These are phyloP conservation scores for Mesodorylaimus sp. DNA, from an alignment of 2,888 invertebrate genomes.

Conservation along the genomic window DNA sequence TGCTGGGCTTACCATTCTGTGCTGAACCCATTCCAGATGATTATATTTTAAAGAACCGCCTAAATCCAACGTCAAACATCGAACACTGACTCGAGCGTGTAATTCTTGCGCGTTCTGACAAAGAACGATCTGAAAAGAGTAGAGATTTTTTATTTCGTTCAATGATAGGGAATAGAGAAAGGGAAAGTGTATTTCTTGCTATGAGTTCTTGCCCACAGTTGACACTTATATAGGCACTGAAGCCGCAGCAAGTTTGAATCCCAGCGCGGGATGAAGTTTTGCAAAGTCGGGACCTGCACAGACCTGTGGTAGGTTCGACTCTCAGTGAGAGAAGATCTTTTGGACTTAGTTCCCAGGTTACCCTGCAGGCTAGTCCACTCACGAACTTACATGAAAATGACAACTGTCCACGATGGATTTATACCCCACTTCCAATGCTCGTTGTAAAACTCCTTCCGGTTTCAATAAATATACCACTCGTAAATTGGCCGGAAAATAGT, in stretches of 20 bases:
- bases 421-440: constrained; percentile 77
- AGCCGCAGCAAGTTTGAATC: too few species aligned
- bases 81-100: constrained; percentile 59
- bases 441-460: constrained; percentile 81
- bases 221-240: too few species aligned
- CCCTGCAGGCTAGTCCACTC: too few species aligned
- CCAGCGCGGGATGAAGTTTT: too few species aligned
- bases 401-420: constrained; percentile 65
- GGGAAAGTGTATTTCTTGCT: too few species aligned
- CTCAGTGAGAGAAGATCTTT: too few species aligned
- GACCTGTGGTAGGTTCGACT: too few species aligned
- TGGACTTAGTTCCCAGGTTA: too few species aligned
- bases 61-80: constrained; percentile 58
- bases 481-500: constrained; percentile 76
- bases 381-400: constrained; percentile 54
- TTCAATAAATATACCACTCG: constrained; percentile 81
- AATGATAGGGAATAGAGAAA: too few species aligned
- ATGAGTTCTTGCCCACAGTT: too few species aligned
- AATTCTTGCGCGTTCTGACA: constrained; percentile 67
- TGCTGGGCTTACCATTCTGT: constrained; percentile 60
- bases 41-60: constrained; percentile 73
- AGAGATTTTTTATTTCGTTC: too few species aligned
- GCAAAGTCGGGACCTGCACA: too few species aligned
- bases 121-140: constrained; percentile 43
- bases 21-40: constrained; percentile 88